phyloP scores from a whole-genome alignment of 37 sponge, comb jelly and placozoan species.

The Oopsacas minuta region DNA sequence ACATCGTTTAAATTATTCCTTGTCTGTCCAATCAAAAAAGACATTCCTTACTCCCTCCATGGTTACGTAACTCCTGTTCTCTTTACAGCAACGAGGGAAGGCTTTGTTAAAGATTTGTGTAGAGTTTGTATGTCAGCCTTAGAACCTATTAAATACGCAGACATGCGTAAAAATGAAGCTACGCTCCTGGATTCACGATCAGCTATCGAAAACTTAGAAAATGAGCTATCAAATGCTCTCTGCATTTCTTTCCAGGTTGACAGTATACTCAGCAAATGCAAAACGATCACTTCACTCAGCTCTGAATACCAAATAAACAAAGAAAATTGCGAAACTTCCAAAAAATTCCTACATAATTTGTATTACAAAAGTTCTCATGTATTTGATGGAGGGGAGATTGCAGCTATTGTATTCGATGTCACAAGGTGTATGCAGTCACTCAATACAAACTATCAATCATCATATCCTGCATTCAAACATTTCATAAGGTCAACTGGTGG shows the following conservation, averaged over 20 bases:
- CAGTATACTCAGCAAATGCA: not conserved
- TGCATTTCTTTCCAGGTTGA: not conserved
- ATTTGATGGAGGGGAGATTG: not conserved
- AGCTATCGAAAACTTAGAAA: not conserved
- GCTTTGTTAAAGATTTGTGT: not conserved
- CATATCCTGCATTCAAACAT: not conserved
- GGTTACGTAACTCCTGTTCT: not conserved
- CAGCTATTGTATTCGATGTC: not conserved
- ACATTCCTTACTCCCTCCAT: not conserved
- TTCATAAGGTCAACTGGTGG: not conserved
- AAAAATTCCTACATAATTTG: not conserved
- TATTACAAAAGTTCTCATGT: not conserved
- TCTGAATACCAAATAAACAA: not conserved
- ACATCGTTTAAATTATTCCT: not conserved
- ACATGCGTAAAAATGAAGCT: not conserved
- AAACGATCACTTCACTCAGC: slow-evolving; percentile 14
- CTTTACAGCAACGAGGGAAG: slow-evolving; percentile 3
- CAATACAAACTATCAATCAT: not conserved
- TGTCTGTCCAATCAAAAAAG: not conserved
- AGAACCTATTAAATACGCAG: not conserved
- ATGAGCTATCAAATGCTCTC: not conserved
- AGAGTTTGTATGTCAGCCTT: not conserved
- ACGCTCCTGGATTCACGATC: not conserved
- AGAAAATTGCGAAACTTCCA: not conserved
- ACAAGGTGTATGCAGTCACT: not conserved